Conservation (phyloP, 2,797 vertebrate genomes). For the Enteromius treurensis region DNA sequence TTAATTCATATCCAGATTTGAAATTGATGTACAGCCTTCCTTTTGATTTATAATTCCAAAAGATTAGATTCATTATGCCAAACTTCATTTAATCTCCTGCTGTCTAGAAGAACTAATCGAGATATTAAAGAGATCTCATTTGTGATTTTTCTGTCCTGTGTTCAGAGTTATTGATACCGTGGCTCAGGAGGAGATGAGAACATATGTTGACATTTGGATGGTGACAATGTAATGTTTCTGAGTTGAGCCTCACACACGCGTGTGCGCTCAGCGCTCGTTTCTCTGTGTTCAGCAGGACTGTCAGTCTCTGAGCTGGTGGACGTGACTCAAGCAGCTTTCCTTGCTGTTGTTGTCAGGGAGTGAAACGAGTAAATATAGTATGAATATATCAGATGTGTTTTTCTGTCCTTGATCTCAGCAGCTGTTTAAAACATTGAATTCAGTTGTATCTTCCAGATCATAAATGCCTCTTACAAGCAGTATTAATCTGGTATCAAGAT, state of each 20-base stretch:
- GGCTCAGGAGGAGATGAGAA: not conserved
- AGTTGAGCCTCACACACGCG: not conserved
- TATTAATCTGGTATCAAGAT: not conserved
- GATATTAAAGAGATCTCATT: not conserved
- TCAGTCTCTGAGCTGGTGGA: not conserved
- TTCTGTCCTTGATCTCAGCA: not conserved
- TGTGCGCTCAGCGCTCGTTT: not conserved
- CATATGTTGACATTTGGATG: not conserved
- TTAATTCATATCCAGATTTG: not conserved
- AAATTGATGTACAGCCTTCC: not conserved
- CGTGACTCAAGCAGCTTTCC: not conserved
- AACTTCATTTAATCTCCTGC: not conserved
- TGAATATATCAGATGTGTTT: not conserved
- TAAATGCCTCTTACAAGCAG: not conserved
- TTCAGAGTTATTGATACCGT: not conserved
- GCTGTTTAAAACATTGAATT: not conserved
- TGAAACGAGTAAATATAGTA: not conserved
- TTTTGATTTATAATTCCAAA: not conserved
- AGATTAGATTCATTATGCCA: not conserved
- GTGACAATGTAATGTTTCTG: not conserved
- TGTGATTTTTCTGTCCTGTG: not conserved
- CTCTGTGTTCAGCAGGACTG: conserved; percentile 1
- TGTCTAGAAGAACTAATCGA: not conserved
- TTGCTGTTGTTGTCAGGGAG: not conserved
- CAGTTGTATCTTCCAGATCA: not conserved